Evolutionary conservation across 2,113 vertebrate species (phyloP).

Genomic region (Chauna torquata): DNA sequence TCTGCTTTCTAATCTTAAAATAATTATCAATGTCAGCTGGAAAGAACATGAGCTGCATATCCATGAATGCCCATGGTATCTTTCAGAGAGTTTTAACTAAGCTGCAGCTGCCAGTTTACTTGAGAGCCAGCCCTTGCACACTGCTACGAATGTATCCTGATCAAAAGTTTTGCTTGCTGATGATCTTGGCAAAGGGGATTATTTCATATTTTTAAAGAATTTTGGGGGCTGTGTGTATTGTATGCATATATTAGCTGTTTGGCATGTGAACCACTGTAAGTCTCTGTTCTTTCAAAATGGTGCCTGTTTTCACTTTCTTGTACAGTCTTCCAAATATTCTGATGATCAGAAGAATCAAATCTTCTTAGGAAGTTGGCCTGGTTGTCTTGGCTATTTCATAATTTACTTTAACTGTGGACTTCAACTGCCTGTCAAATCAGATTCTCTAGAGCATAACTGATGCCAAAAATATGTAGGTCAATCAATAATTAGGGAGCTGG

Average conservation of each 20-base stretch:
- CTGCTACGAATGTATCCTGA: not conserved
- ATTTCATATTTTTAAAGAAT: not conserved
- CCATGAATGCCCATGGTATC: not conserved
- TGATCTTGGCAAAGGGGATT: not conserved
- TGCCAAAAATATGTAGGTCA: conserved; percentile 57
- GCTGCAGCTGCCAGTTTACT: not conserved
- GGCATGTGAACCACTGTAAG: not conserved
- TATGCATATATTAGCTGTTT: not conserved
- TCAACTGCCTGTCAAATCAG: conserved; percentile 48
- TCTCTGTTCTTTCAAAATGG: conserved; percentile 32
- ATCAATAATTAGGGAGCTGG: conserved; percentile 21
- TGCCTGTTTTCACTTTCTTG: conserved; percentile 1
- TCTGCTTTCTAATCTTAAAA: not conserved
- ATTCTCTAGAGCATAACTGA: conserved; percentile 4
- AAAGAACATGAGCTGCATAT: not conserved
- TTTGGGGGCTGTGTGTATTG: not conserved
- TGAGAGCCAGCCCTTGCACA: not conserved
- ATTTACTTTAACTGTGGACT: conserved; percentile 29
- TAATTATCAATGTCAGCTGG: not conserved
- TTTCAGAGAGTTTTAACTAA: not conserved
- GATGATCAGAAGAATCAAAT: conserved; percentile 52
- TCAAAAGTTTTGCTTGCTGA: not conserved
- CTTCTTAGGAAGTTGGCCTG: conserved; percentile 32
- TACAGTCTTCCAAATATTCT: not conserved
- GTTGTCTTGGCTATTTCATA: conserved; percentile 64